These are phyloP conservation scores for Oppia nitens DNA, from an alignment of 1,140 invertebrate genomes.

Conservation along the genomic window DNA sequence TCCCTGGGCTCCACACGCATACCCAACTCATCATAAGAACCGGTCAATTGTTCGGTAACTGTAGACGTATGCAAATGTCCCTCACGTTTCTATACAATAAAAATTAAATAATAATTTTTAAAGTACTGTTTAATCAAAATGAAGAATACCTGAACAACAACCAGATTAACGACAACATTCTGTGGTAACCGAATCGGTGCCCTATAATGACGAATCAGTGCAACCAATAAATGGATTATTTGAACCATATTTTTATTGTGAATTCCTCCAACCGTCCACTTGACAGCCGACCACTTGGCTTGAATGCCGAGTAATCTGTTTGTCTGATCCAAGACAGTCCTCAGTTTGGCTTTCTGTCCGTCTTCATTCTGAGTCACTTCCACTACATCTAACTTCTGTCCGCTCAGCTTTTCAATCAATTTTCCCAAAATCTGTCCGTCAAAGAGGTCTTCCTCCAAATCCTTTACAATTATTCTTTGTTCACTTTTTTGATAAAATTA, in stretches of 20 bases:
- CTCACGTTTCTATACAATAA: slow-evolving; percentile 31
- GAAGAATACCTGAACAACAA: slow-evolving; percentile 49
- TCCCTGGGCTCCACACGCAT: slow-evolving; percentile 40
- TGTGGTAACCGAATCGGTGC: slow-evolving; percentile 87
- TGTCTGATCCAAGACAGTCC: slow-evolving; percentile 65
- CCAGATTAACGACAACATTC: slow-evolving; percentile 74
- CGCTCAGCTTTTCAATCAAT: slow-evolving; percentile 42
- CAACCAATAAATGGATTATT: slow-evolving; percentile 83
- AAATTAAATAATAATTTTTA: slow-evolving; percentile 7
- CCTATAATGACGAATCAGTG: slow-evolving; percentile 77
- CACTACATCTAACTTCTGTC: slow-evolving; percentile 69
- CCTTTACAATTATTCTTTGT: slow-evolving; percentile 92
- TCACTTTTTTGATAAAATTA: slow-evolving; percentile 42
- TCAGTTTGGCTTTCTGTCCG: slow-evolving; percentile 85
- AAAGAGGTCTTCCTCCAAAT: slow-evolving; percentile 91
- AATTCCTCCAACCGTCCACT: slow-evolving; percentile 89
- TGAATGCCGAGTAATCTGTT: slow-evolving; percentile 49
- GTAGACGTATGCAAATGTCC: slow-evolving; percentile 12
- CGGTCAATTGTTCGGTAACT: slow-evolving; percentile 12
- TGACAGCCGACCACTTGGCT: slow-evolving; percentile 32
- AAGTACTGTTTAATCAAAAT: background rate
- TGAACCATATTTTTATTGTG: slow-evolving; percentile 91
- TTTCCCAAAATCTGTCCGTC: slow-evolving; percentile 97
- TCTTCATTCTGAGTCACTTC: slow-evolving; percentile 98
- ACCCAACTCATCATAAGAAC: slow-evolving; percentile 18